A percentile compares a stretch with the other conserved stretches of the same genome.
Evolutionary conservation across 2,113 vertebrate species (phyloP).

Genomic region (Laticauda laticaudata): DNA sequence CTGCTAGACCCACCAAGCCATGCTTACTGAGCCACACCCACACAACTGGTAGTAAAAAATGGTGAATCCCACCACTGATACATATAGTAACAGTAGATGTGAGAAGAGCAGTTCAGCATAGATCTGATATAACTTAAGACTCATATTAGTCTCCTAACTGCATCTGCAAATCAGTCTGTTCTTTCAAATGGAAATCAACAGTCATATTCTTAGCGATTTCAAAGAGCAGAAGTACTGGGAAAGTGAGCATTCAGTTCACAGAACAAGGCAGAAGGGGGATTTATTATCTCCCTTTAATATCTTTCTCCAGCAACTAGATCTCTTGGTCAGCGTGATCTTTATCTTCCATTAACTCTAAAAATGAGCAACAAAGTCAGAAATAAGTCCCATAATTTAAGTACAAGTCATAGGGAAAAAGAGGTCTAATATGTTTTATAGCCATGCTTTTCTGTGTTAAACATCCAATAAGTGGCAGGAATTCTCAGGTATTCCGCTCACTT

Average conservation of each 20-base stretch:
- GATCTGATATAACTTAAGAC: not conserved
- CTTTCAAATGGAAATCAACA: not conserved
- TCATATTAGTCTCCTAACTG: not conserved
- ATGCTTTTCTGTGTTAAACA: accelerated
- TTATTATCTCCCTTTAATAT: constrained; percentile 11
- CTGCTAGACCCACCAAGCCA: too few relatives aligned
- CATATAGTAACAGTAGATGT: not conserved
- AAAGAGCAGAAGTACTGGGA: not conserved
- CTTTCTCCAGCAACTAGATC: not conserved
- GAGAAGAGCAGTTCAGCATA: not conserved
- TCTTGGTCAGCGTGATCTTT: constrained; percentile 24
- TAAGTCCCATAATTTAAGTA: constrained; percentile 11
- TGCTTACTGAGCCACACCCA: too few relatives aligned
- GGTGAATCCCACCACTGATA: not conserved
- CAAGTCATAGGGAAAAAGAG: not conserved
- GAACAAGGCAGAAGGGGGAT: constrained; percentile 5
- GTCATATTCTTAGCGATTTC: not conserved
- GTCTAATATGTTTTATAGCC: not conserved
- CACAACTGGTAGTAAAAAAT: too few relatives aligned
- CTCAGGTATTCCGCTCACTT: not conserved
- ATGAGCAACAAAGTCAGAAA: not conserved
- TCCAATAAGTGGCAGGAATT: not conserved
- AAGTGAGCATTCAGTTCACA: not conserved
- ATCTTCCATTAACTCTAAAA: constrained; percentile 12
- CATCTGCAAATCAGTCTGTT: not conserved